Evolutionary conservation across 2,113 vertebrate genomes (phyloP).

Genomic region (Ahaetulla prasina): DNA sequence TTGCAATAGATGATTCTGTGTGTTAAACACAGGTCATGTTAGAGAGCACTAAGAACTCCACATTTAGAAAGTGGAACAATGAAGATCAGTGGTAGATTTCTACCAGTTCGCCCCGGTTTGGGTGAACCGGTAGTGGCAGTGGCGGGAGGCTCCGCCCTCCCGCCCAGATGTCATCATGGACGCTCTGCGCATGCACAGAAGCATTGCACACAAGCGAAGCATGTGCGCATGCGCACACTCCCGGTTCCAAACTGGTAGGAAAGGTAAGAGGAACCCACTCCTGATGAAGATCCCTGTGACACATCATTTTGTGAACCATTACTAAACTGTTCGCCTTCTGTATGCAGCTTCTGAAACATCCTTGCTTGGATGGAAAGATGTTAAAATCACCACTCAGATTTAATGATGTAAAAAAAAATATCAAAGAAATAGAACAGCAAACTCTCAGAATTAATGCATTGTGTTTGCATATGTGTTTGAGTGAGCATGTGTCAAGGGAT

Average conservation of each 20-base stretch:
- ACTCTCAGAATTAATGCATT: not conserved
- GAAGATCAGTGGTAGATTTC: too few species aligned
- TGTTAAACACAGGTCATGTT: too few species aligned
- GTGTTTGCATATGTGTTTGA: not conserved
- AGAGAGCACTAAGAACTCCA: not conserved
- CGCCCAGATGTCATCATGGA: too few species aligned
- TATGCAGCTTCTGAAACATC: not conserved
- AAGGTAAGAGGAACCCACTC: too few species aligned
- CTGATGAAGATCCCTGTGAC: not conserved
- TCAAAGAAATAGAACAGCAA: not conserved
- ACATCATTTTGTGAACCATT: not conserved
- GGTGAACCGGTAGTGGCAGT: too few species aligned
- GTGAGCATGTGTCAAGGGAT: not conserved
- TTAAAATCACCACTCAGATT: not conserved
- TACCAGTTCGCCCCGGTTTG: too few species aligned
- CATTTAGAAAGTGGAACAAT: not conserved
- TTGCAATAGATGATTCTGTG: too few species aligned
- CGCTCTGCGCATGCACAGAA: too few species aligned
- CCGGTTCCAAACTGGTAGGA: too few species aligned
- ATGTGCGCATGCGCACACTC: too few species aligned
- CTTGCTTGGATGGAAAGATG: not conserved
- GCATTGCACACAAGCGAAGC: too few species aligned
- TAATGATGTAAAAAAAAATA: not conserved
- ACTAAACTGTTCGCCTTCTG: not conserved
- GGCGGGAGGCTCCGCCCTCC: too few species aligned